These are phyloP conservation scores for Scomber japonicus DNA, from an alignment of 2,113 vertebrate species.

Conservation along the genomic window DNA sequence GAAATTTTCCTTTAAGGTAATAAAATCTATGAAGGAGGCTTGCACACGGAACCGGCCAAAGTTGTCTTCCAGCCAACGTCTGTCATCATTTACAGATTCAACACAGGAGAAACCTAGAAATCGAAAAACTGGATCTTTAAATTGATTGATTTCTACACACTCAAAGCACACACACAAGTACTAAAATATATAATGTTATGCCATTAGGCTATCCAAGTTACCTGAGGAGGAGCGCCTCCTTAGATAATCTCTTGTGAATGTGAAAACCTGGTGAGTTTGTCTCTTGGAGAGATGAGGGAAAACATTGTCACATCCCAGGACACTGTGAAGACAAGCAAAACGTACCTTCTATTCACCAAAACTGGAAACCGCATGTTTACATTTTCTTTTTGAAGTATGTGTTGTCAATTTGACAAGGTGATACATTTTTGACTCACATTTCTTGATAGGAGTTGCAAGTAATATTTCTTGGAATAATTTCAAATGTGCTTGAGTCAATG, in stretches of 20 bases:
- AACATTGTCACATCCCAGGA: constrained; percentile 59
- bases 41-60: constrained; percentile 57
- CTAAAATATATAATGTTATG: background rate
- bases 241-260: constrained; percentile 52
- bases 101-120: constrained; percentile 60
- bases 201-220: background rate
- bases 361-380: background rate
- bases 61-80: constrained; percentile 61
- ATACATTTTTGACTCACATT: constrained; percentile 43
- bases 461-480: constrained; percentile 52
- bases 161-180: background rate
- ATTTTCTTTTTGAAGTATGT: background rate
- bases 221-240: constrained; percentile 25
- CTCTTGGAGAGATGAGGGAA: constrained; percentile 39
- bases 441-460: constrained; percentile 54
- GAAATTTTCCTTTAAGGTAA: constrained; percentile 66
- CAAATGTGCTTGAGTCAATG: constrained; percentile 36
- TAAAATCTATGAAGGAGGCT: constrained; percentile 58
- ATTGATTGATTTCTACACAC: background rate
- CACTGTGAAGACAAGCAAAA: constrained; percentile 26
- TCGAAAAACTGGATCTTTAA: background rate
- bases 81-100: constrained; percentile 42
- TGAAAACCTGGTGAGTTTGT: constrained; percentile 56
- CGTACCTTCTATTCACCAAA: background rate
- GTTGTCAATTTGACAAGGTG: background rate